phyloP scores from a whole-genome alignment of 2,888 invertebrate genomes.

The Microctonus hyperodae region DNA sequence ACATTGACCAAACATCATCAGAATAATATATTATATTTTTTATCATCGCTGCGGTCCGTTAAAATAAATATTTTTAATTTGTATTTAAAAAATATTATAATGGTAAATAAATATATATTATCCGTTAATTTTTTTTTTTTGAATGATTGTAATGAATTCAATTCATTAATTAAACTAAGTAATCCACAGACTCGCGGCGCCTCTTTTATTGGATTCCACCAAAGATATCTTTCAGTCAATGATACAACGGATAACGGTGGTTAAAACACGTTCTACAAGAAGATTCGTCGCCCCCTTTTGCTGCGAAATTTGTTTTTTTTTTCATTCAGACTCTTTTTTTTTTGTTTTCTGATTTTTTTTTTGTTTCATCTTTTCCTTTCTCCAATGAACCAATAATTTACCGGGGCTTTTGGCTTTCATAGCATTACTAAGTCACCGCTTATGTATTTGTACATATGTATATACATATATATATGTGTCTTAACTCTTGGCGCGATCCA shows the following conservation, averaged over 20 bases:
- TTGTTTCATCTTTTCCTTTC: slow-evolving; percentile 25
- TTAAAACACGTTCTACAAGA: slow-evolving; percentile 42
- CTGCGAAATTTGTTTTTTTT: slow-evolving; percentile 9
- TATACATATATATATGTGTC: neutral
- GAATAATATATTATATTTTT: neutral
- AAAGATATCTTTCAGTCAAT: slow-evolving; percentile 31
- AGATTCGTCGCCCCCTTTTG: slow-evolving; percentile 33
- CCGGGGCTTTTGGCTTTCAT: slow-evolving; percentile 21
- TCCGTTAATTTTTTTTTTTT: neutral
- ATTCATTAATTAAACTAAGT: slow-evolving; percentile 21
- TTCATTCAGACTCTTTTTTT: slow-evolving; percentile 12
- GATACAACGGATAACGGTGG: slow-evolving; percentile 39
- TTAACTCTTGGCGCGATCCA: slow-evolving; percentile 19
- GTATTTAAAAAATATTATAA: neutral
- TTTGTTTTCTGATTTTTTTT: slow-evolving; percentile 10
- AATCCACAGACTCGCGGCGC: neutral
- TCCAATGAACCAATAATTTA: slow-evolving; percentile 37
- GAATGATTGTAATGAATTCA: slow-evolving; percentile 16
- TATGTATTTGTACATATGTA: neutral
- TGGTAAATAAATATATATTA: neutral
- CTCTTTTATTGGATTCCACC: slow-evolving; percentile 18
- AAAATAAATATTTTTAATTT: neutral
- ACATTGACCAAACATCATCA: neutral
- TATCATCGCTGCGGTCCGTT: neutral
- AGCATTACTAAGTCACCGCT: neutral